Evolutionary conservation across 1,140 invertebrate species (phyloP), one percentile per base, ranked within the genome.

Genomic region (Copidosoma floridanum): DNA sequence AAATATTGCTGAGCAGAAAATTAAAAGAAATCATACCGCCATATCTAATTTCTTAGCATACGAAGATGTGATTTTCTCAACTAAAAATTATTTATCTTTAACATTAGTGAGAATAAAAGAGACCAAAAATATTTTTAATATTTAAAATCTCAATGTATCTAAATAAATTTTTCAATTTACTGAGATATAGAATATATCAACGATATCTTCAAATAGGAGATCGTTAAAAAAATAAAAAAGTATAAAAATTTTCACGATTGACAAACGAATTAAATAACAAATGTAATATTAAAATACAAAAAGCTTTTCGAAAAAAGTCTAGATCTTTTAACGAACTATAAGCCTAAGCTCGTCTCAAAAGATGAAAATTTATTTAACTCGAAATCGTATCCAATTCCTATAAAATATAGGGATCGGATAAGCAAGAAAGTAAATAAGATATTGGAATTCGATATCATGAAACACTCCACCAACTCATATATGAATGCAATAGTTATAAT

Each of bases 401-500:
- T 57, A 8, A 18, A 47, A 35, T 41, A 64, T 16, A 38, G 67
- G 11, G 32, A 61, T 14, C 48, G 29, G 18, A 65, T 66, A 8
- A 51, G 65, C 6, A 16, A 24, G 16, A 37, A 58, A 8, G 56
- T 68, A 2, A 10, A 54, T 4, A n/a, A 29, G 23, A 67, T 69
- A 61, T 27, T 71, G n/a, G 16, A 66, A 12, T 47, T 63, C 27
- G 52, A 59, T 10, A 61, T 69, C 10, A 67, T 71, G 16, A 57
- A 64, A 37, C 37, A 68, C 7, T 62, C 66, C 5, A 41, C 63
- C 1, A 74, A 68, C 10, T 52, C 65, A 12, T 77, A 66, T 53
- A 65, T 66, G 38, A 76, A 69, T 58, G 73, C 72, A 3, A 43
- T 73, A 8, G 63, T 68, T 0, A 61, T 67, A 23, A 70, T 70